Evolutionary conservation across 2,797 vertebrate species (phyloP), one percentile per base, ranked within the genome.

Genomic region (Mus minutoides): DNA sequence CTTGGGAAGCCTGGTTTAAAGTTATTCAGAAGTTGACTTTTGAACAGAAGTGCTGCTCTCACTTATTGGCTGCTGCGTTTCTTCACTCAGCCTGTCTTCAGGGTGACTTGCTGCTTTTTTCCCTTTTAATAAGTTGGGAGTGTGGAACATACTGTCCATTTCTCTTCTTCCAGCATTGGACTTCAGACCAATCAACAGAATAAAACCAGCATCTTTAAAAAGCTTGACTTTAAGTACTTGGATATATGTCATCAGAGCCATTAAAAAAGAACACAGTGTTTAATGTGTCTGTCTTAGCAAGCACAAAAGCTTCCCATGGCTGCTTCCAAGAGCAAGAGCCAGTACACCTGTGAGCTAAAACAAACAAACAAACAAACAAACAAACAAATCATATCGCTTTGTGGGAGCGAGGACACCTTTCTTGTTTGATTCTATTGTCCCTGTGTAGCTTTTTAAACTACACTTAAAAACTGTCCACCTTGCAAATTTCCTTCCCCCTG

Each of bases 191-290:
- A 96, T 97, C 92, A 96, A 84, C 82, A 91, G 91, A 92, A 49
- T 56, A 89, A 94, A 92, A 73, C 76, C 46, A 91, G 62, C 60
- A 82, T 95, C 93, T 95, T 94, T 96, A 92, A 94, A 82, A 89
- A 94, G 21, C 52, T 75, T 87, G 88, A 95, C 94, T 94, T 94
- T 62, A 89, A 96, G 92, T 92, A 56, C 94, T 97, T 96, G 89
- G 94, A 78, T 91, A 54, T 96, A 52, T 92, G 83, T 97, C 95
- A 96, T 82, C 79, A 91, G 76, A 90, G 64, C 64, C 49, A 91
- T 96, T 94, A 92, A 93, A 90, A 90, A 95, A 96, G 96, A 96
- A 97, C 93, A 89, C 67, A 31, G 85, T 94, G 93, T 97, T 85
- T 82, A 54, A 62, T 75, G 75, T 29, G 3, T 46, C 29, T 87